phyloP scores from a whole-genome alignment of 1,140 invertebrate genomes.

The Papilio polyxenes region DNA sequence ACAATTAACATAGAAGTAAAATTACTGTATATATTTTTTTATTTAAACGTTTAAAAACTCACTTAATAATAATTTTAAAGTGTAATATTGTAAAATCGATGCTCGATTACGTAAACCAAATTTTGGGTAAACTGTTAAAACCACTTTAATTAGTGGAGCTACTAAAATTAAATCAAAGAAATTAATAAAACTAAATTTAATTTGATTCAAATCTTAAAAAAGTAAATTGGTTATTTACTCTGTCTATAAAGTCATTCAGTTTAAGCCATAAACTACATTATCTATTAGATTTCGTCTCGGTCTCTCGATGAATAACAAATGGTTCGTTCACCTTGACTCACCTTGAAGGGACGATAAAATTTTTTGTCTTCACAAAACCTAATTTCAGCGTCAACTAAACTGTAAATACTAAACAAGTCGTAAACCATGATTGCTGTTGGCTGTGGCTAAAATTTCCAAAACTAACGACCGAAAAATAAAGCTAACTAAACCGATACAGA shows the following conservation, averaged over 20 bases:
- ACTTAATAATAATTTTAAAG: too few relatives aligned
- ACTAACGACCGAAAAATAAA: not conserved
- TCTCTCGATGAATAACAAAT: constrained; percentile 6
- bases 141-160: too few relatives aligned
- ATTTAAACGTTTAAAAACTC: too few relatives aligned
- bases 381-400: constrained; percentile 33
- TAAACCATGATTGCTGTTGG: constrained; percentile 37
- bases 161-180: not conserved
- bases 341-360: constrained; percentile 30
- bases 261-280: constrained; percentile 4
- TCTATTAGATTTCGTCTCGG: not conserved
- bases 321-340: constrained; percentile 11
- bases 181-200: too few relatives aligned
- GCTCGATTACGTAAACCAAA: too few relatives aligned
- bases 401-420: constrained; percentile 40
- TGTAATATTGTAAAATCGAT: too few relatives aligned
- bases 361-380: constrained; percentile 29
- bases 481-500: not conserved
- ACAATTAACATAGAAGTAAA: not conserved
- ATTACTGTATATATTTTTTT: not conserved
- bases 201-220: not conserved
- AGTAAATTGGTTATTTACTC: not conserved
- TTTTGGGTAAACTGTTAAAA: too few relatives aligned
- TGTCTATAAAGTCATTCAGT: not conserved
- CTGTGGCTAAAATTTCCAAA: constrained; percentile 2